These are phyloP conservation scores for Aleiodes alternator DNA, from an alignment of 2,888 invertebrate species.

Conservation along the genomic window DNA sequence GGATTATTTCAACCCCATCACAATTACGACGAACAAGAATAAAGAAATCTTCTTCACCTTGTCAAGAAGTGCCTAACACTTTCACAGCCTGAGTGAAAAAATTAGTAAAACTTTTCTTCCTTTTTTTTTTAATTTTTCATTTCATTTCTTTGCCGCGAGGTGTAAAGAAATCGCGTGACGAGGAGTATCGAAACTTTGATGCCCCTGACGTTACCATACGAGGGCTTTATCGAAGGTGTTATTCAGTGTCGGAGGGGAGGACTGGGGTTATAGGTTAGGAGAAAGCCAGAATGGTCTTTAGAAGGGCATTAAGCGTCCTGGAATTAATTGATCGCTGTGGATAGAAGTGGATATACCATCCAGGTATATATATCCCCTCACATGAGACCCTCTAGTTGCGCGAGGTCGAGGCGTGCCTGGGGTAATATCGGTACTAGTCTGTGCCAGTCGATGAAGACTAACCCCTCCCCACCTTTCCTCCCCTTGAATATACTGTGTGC, in stretches of 20 bases:
- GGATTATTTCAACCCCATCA: too few species aligned
- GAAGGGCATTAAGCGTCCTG: slow-evolving; percentile 71
- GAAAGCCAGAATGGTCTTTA: slow-evolving; percentile 62
- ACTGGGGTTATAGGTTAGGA: slow-evolving; percentile 24
- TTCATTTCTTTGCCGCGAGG: neutral
- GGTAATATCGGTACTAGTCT: slow-evolving; percentile 74
- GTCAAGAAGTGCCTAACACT: slow-evolving; percentile 7
- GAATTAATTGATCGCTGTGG: slow-evolving; percentile 72
- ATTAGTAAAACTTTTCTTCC: neutral
- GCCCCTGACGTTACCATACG: slow-evolving; percentile 35
- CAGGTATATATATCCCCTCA: slow-evolving; percentile 68
- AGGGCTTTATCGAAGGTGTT: slow-evolving; percentile 63
- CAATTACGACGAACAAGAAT: slow-evolving; percentile 7
- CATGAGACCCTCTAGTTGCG: slow-evolving; percentile 55
- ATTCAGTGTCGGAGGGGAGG: slow-evolving; percentile 57
- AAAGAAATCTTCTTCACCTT: slow-evolving; percentile 21
- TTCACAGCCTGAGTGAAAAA: slow-evolving; percentile 16
- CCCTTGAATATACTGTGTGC: slow-evolving; percentile 2
- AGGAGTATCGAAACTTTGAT: slow-evolving; percentile 51
- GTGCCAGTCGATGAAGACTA: slow-evolving; percentile 72
- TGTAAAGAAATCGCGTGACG: slow-evolving; percentile 66
- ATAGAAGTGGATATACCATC: slow-evolving; percentile 67
- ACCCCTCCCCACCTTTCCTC: slow-evolving; percentile 56
- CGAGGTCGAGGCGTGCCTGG: slow-evolving; percentile 53
- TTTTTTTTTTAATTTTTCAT: neutral